Base-by-base conservation (phyloP, 2,113 vertebrate species). In the Anolis carolinensis region DNA sequence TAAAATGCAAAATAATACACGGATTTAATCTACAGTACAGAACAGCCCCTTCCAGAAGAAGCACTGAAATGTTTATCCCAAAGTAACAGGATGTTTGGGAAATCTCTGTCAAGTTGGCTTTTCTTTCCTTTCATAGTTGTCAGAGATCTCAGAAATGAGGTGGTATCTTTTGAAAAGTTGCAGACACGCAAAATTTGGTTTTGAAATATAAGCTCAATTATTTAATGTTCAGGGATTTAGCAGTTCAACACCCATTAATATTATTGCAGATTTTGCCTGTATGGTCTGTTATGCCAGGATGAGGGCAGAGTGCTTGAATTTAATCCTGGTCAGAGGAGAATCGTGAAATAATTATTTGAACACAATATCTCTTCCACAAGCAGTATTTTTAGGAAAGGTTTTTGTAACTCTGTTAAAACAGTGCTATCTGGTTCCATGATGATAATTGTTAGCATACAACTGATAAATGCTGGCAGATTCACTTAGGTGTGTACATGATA, bases 321-420 rank as follows among this genome's bases (percentile, higher is more conserved):
- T 62, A 72, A 1, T 14, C 55, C 65, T 1, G 4, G 0, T 84
- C 82, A 62, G 2, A 67, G 34, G 4, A 20, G 14, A 90, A n/a
- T 89, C 62, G 77, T 77, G 88, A 88, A 34, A 85, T 80, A 67
- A 92, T 84, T 88, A 72, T 76, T 84, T 91, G 6, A 1, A 84
- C 63, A 55, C 5, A 72, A 20, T 0, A 23, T 6, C 73, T 30
- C 10, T 87, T 71, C 62, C 39, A 30, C 21, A 75, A 77, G 13
- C 4, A 50, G 1, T 70, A 86, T 82, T 59, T 62, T 30, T 72
- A 65, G 81, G 25, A 81, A n/a, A 86, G 55, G 0, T 4, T 48
- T 65, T 48, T 7, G 34, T 50, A 83, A 83, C 0, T 7, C 32
- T 23, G 25, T 0, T 85, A 80, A 0, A 14, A 14, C 0, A 1